Evolutionary conservation across 2,888 invertebrate species (phyloP).

Genomic region (Nasonia oneida): DNA sequence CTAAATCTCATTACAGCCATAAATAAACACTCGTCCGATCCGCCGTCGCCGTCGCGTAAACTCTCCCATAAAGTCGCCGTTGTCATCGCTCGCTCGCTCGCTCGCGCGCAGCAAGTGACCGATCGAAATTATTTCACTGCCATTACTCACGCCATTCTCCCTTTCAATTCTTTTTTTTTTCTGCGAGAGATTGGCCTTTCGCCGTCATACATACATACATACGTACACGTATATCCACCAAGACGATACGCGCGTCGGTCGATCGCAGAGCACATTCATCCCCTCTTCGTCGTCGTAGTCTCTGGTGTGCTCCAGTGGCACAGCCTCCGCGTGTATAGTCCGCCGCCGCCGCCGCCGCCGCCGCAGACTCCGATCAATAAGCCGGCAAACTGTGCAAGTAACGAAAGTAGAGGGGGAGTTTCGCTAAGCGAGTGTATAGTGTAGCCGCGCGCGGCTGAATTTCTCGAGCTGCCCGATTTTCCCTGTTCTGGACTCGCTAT

Average conservation of each 20-base stretch:
- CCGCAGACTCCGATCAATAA: conserved; percentile 75
- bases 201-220: background rate
- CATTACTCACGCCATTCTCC: conserved; percentile 8
- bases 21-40: conserved; percentile 4
- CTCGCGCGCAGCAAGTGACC: conserved; percentile 25
- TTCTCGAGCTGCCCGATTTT: conserved; percentile 65
- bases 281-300: background rate
- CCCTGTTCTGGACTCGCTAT: conserved; percentile 52
- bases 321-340: conserved; percentile 67
- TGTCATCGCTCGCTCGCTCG: background rate
- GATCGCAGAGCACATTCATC: conserved; percentile 55
- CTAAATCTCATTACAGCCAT: conserved; percentile 12
- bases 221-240: too few relatives aligned
- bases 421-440: background rate
- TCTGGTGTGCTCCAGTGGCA: conserved; percentile 62
- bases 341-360: conserved; percentile 64
- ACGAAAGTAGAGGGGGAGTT: conserved; percentile 63
- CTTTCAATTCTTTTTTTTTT: conserved; percentile 63
- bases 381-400: conserved; percentile 71
- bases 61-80: background rate
- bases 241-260: conserved; percentile 1
- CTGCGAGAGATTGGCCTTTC: conserved; percentile 58
- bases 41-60: background rate
- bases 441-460: conserved; percentile 48
- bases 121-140: background rate